phyloP scores from a whole-genome alignment of 1,140 invertebrate genomes.

The Proctacanthus coquilletti region DNA sequence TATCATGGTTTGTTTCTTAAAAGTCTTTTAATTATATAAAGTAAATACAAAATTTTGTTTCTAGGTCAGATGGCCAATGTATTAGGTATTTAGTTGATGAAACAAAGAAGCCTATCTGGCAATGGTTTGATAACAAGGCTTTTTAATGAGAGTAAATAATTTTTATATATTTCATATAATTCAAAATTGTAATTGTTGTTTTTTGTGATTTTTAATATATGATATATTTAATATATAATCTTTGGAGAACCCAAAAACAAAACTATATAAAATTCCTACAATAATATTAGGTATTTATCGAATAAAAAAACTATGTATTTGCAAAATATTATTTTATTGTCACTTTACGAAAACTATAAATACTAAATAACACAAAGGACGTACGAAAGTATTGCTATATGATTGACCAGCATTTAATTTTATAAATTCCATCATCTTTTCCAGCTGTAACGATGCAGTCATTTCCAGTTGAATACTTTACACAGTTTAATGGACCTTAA shows the following conservation, averaged over 20 bases:
- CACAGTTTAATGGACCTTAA: slow-evolving; percentile 1
- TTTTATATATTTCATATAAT: not conserved
- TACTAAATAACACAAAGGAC: no score
- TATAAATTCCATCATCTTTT: not conserved
- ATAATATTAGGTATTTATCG: not conserved
- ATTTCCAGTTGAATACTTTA: not conserved
- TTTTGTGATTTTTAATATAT: no score
- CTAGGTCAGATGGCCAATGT: not conserved
- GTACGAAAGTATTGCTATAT: no score
- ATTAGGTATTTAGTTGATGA: not conserved
- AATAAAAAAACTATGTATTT: not conserved
- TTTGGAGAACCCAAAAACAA: not conserved
- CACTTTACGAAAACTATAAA: no score
- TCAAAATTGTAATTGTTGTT: not conserved
- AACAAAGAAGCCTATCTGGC: not conserved
- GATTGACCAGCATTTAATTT: not conserved
- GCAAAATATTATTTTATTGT: not conserved
- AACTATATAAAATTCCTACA: not conserved
- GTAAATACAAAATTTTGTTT: not conserved
- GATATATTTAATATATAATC: no score
- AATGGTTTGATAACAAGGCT: not conserved
- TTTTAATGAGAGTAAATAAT: not conserved
- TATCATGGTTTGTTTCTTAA: not conserved
- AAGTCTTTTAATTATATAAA: not conserved
- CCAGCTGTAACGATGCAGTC: not conserved